Base-by-base conservation (phyloP, 2,888 invertebrate genomes). In the Callyntrura guangdongensis region DNA sequence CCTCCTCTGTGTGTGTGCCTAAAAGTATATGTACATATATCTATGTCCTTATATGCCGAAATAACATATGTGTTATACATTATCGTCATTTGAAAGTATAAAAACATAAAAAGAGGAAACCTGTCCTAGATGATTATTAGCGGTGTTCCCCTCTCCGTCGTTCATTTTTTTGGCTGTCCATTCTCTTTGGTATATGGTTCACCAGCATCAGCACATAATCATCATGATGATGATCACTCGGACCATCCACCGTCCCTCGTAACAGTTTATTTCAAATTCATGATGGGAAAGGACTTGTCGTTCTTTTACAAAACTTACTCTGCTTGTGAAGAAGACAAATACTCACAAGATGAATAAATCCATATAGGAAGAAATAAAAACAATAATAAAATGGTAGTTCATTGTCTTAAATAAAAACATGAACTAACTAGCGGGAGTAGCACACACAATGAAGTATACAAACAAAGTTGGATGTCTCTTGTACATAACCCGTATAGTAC, bases 201-300 rank as follows among this genome's bases (percentile, higher is more conserved):
- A 36, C 69, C 67, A 61, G 9, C 6, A 14, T 17, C n/a, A n/a
- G n/a, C 61, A 61, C 22, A 25, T 25, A 3, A 67, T 5, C 69
- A n/a, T 72, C 53, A 53, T 79, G 8, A 9, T 56, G 25, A n/a
- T n/a, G n/a, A 9, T 56, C 25, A 56, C 36, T 12, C 61, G 20
- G 36, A 36, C 61, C 61, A 82, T 47, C 20, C 36, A 0, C 36
- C 17, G 9, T 69, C 36, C 47, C 56, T 82, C 69, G 25, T 79
- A 81, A 81, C 86, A 77, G n/a, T 72, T 47, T 49, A 20, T 84
- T 72, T 83, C 20, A 45, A 83, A 88, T 88, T 88, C 81, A 87
- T 87, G 81, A 87, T 69, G 56, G 64, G 27, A 49, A 81, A 27
- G 22, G 12, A 64, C 20, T 69, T 69, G 72, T 49, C n/a, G 12